Percentiles rank a stretch among this genome's conserved stretches.
These are phyloP conservation scores for Anomalospiza imberbis DNA, from an alignment of 2,797 vertebrate species.

Conservation along the genomic window DNA sequence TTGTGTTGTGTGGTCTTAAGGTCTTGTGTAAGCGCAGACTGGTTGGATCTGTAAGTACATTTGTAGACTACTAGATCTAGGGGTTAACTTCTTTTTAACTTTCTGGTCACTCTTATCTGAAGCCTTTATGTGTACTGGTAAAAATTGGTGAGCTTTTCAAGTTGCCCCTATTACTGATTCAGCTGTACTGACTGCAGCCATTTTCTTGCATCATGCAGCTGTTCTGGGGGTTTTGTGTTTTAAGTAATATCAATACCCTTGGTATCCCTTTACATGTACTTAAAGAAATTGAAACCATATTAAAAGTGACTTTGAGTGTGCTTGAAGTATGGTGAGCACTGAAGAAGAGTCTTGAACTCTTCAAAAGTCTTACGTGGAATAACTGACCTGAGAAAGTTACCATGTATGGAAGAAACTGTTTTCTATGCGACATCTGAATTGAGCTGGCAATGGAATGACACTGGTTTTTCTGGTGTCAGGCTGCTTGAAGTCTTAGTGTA, in stretches of 20 bases:
- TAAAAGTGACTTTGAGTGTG: not conserved
- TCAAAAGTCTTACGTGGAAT: not conserved
- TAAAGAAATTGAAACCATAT: not conserved
- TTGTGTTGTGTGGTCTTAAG: not conserved
- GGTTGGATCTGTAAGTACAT: not conserved
- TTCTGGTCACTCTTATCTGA: not conserved
- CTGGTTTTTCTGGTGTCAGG: not conserved
- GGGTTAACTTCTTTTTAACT: not conserved
- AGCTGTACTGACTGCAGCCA: not conserved
- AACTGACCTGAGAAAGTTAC: not conserved
- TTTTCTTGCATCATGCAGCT: not conserved
- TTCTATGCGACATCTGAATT: not conserved
- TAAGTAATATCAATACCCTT: not conserved
- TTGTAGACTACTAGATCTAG: not conserved
- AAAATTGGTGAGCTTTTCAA: not conserved
- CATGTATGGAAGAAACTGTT: not conserved
- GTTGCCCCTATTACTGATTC: not conserved
- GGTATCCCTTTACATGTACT: not conserved
- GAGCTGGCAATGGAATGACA: not conserved
- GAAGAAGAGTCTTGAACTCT: not conserved
- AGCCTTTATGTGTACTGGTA: not conserved
- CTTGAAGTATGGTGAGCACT: not conserved
- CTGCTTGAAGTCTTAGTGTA: not conserved
- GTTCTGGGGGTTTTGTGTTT: not conserved
- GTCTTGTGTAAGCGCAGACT: not conserved